Evolutionary conservation across 1,140 invertebrate species (phyloP), one percentile per base, ranked within the genome.

Genomic region (Vollenhovia emeryi): DNA sequence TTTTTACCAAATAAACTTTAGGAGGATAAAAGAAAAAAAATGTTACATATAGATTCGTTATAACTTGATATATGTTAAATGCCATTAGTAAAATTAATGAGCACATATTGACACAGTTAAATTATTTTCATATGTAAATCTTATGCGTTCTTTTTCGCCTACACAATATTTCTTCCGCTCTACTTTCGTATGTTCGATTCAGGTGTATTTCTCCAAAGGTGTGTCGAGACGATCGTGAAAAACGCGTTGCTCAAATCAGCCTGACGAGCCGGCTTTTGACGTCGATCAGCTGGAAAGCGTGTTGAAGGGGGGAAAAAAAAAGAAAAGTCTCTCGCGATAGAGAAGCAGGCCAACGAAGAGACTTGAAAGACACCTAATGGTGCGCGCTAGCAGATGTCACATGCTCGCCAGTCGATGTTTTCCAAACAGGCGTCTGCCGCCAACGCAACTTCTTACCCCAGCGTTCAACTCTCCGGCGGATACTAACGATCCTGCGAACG

Each of bases 391-490:
- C 90, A 93, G 92, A 93, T 93, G 92, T 93, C 92, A 93, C 92
- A 91, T 93, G 92, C 57, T 85, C 74, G 80, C 50, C 84, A 85
- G 84, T 78, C 85, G 86, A 94, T 93, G 93, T 94, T 95, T 95
- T 93, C 90, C 87, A 93, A 93, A 94, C 91, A 88, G 93, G 86
- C 91, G 91, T 92, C 92, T 90, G 75, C 89, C 89, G 90, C 87
- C 92, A 93, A 93, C 93, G 93, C 93, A 92, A 75, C 90, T 94
- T 94, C 94, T 94, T 94, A 93, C 71, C 92, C 94, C 87, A 91
- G 93, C 94, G 93, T 95, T 95, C 93, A 93, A 95, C 93, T 95
- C 94, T 92, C 93, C 79, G 33, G 79, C 45, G 43, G 36, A 40
- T 95, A 95, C 94, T 95, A 94, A 85, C 94, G 92, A 91, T 93